Evolutionary conservation across 1,140 invertebrate genomes (phyloP).

Genomic region (Brachionus angularis): DNA sequence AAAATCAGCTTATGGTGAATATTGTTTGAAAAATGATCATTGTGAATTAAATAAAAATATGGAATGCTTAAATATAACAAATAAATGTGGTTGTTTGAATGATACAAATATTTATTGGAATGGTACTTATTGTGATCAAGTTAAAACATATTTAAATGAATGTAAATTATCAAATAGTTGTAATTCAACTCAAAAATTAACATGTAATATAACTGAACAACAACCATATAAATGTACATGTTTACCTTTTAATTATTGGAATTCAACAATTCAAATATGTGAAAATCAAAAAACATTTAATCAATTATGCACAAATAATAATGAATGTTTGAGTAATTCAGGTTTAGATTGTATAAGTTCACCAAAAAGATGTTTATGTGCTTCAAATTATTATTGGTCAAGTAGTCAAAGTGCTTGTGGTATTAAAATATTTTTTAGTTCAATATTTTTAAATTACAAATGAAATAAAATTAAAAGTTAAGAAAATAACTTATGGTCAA

Average conservation of each 20-base stretch:
- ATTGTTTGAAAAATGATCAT: neutral
- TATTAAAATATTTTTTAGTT: no score
- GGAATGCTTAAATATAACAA: neutral
- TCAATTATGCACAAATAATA: neutral
- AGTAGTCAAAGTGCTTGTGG: no score
- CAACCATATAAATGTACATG: neutral
- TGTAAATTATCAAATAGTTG: constrained; percentile 23
- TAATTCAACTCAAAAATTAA: neutral
- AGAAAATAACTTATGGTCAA: neutral
- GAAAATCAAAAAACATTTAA: neutral
- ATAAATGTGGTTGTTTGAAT: constrained; percentile 4
- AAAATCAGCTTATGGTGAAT: neutral
- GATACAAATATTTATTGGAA: constrained; percentile 19
- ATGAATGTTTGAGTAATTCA: neutral
- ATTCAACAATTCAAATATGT: neutral
- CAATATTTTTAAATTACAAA: no score
- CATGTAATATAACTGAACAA: neutral
- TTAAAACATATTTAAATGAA: neutral
- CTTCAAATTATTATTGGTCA: constrained; percentile 7
- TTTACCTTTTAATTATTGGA: neutral
- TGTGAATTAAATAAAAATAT: neutral
- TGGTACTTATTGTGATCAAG: constrained; percentile 14
- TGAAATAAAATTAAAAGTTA: neutral
- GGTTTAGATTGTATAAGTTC: neutral
- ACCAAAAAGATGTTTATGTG: neutral